Conservation (phyloP, 1,140 invertebrate species). For the Delia radicum region DNA sequence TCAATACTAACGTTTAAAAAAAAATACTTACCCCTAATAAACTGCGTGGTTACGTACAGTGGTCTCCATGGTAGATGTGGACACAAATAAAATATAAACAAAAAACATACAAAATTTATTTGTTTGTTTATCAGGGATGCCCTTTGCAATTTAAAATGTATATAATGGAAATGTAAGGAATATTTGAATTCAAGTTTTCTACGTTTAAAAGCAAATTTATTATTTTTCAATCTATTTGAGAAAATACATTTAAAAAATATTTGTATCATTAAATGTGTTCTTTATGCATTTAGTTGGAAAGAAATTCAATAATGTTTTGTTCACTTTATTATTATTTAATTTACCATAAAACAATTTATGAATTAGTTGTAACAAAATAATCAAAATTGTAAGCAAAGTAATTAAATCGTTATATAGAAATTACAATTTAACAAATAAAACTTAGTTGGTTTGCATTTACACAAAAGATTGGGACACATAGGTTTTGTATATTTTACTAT, state of each 20-base stretch:
- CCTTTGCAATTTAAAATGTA: not conserved
- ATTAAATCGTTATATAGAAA: too few relatives aligned
- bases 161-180: not conserved
- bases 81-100: conserved; percentile 32
- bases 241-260: not conserved
- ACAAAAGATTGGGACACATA: too few relatives aligned
- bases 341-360: not conserved
- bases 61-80: conserved; percentile 56
- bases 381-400: too few relatives aligned
- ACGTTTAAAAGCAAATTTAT: not conserved
- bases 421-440: too few relatives aligned
- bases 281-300: conserved; percentile 4
- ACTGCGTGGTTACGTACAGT: conserved; percentile 56
- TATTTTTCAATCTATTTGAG: not conserved
- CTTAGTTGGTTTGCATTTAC: too few relatives aligned
- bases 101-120: not conserved
- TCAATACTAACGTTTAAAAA: not conserved
- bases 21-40: not conserved
- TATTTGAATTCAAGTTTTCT: not conserved
- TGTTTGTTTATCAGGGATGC: not conserved
- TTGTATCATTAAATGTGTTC: not conserved
- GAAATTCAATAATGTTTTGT: conserved; percentile 23
- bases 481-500: too few relatives aligned
- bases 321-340: not conserved
- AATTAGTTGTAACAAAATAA: not conserved